Percentiles rank a stretch among this genome's conserved stretches.
Conservation (phyloP, 2,888 invertebrate genomes). For the Hirtodrosophila cameraria region DNA sequence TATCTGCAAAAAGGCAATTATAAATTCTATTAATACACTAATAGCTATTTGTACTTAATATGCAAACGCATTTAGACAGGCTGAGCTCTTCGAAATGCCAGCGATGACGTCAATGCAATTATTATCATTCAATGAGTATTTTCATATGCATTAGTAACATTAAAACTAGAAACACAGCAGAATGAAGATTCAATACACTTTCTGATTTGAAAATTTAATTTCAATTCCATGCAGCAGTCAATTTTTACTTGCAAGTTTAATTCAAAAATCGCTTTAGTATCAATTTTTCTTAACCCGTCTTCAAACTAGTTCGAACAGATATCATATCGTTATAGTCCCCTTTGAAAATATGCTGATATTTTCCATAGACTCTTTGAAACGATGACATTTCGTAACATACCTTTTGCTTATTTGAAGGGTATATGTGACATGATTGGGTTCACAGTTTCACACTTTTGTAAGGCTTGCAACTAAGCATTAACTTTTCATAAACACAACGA, state of each 20-base stretch:
- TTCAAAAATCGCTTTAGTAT: too few relatives aligned
- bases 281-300: too few relatives aligned
- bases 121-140: neutral
- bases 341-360: neutral
- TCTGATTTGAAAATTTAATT: too few relatives aligned
- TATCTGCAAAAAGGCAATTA: slow-evolving; percentile 7
- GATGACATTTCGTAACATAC: too few relatives aligned
- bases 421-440: neutral
- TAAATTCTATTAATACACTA: slow-evolving; percentile 2
- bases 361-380: too few relatives aligned
- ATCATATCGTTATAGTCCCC: too few relatives aligned
- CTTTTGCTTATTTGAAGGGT: too few relatives aligned
- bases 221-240: too few relatives aligned
- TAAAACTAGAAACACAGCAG: too few relatives aligned
- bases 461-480: neutral
- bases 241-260: too few relatives aligned
- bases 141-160: neutral
- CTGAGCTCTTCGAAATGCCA: neutral
- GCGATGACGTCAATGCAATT: slow-evolving; percentile 25
- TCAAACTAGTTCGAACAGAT: too few relatives aligned
- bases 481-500: slow-evolving; percentile 12
- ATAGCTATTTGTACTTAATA: slow-evolving; percentile 14
- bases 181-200: too few relatives aligned
- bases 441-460: neutral
- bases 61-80: slow-evolving; percentile 6